Base-by-base conservation (phyloP, 2,888 invertebrate genomes). In the Chrysopilus asiliformis region DNA sequence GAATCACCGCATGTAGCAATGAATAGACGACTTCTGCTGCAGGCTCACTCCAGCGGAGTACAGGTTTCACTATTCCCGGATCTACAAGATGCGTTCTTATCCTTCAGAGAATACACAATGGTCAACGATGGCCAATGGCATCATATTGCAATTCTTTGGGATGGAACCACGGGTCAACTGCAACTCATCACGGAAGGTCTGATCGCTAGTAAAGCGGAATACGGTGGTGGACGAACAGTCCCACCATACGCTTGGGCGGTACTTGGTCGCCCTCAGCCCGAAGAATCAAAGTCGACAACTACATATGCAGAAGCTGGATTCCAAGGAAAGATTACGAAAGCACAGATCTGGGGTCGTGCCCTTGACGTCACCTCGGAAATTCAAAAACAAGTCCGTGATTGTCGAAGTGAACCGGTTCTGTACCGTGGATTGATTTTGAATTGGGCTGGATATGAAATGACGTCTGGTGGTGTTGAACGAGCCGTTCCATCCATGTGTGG, bases 61-160 rank as follows among this genome's bases (percentile, higher is more conserved):
- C 84, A 87, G 60, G 77, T 94, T 12, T 87, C 89, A 0, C 62
- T 94, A 14, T 90, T 93, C 71, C 75, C 81, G 19, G 86, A 90
- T 54, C 64, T 85, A 8, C 84, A 85, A 60, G 89, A 90, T 52
- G 83, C 87, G 1, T 91, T 90, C 64, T 65, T 91, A 27, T 84
- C 87, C 48, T 91, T 90, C 63, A 76, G 85, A 35, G 86, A 89
- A 61, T 90, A 85, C 50, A 86, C 91, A 2, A 89, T 89, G 0
- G 80, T 94, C 14, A 94, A 93, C 53, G 93, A 94, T 53, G 93
- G 91, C 4, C 89, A 89, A 55, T 94, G 94, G 94, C 93, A 94
- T 67, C 91, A 93, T 53, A 78, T 93, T 19, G 89, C 90, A 25
- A 71, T 95, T 35, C 82, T 90, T n/a, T 94, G 94, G 93, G 83